Evolutionary conservation across 2,888 invertebrate species (phyloP).

Genomic region (Heliconius cydno): DNA sequence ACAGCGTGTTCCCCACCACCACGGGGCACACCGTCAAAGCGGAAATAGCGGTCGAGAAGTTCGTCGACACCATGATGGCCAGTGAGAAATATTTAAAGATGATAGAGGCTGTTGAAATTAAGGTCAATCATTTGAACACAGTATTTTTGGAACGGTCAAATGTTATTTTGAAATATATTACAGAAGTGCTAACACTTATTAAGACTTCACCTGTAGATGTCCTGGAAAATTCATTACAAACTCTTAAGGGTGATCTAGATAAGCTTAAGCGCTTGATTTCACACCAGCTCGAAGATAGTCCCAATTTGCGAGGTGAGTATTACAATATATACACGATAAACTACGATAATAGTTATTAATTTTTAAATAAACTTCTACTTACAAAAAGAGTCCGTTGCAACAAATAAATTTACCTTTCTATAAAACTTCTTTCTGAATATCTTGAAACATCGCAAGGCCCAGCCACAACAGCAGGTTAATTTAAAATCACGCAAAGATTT

Average conservation of each 20-base stretch:
- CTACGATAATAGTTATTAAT: too few relatives aligned
- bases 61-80: conserved; percentile 69
- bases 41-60: conserved; percentile 68
- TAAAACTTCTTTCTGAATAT: neutral
- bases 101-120: conserved; percentile 67
- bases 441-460: neutral
- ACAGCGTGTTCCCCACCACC: conserved; percentile 49
- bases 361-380: neutral
- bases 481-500: neutral
- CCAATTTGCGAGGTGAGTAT: conserved; percentile 59
- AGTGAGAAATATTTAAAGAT: conserved; percentile 70
- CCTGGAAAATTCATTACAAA: conserved; percentile 54
- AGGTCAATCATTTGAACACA: conserved; percentile 64
- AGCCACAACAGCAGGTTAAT: neutral
- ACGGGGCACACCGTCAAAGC: conserved; percentile 50
- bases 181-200: conserved; percentile 61
- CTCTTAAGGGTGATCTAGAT: conserved; percentile 60
- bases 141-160: conserved; percentile 66
- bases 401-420: neutral
- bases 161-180: conserved; percentile 65
- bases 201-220: conserved; percentile 54
- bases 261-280: conserved; percentile 56
- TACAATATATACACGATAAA: too few relatives aligned
- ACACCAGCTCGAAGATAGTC: conserved; percentile 49
- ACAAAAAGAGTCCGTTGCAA: neutral